Percentiles rank a stretch among this genome's conserved stretches.
These are phyloP conservation scores for Zeuzera pyrina DNA, from an alignment of 2,888 invertebrate species.

Conservation along the genomic window DNA sequence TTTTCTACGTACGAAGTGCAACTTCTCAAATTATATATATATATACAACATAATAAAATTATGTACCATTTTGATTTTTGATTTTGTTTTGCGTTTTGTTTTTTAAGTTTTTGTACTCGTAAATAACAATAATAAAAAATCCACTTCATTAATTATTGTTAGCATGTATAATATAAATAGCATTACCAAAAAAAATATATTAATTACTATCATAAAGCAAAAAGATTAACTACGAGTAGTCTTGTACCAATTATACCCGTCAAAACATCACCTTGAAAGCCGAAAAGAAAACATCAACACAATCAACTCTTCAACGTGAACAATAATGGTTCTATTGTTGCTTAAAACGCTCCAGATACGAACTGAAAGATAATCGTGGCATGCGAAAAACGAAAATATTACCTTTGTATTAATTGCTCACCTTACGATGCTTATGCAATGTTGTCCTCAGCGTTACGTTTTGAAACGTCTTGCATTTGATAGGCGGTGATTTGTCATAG, in stretches of 20 bases:
- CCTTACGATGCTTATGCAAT: constrained; percentile 9
- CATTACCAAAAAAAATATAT: constrained; percentile 10
- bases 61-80: too few species aligned
- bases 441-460: constrained; percentile 16
- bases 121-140: constrained; percentile 10
- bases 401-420: constrained; percentile 48
- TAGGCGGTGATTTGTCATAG: constrained; percentile 28
- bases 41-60: too few species aligned
- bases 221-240: constrained; percentile 41
- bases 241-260: constrained; percentile 49
- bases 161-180: constrained; percentile 12
- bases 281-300: constrained; percentile 46
- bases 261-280: constrained; percentile 62
- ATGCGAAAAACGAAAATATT: constrained; percentile 55
- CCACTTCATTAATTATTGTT: constrained; percentile 13
- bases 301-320: constrained; percentile 32
- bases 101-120: not conserved
- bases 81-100: too few species aligned
- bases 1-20: too few species aligned
- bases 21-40: too few species aligned
- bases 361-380: constrained; percentile 33
- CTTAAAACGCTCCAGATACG: constrained; percentile 41
- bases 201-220: constrained; percentile 34
- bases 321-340: constrained; percentile 59
- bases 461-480: constrained; percentile 21